phyloP scores from a whole-genome alignment of 2,888 invertebrate species.

The Rotaria magnacalcarata region DNA sequence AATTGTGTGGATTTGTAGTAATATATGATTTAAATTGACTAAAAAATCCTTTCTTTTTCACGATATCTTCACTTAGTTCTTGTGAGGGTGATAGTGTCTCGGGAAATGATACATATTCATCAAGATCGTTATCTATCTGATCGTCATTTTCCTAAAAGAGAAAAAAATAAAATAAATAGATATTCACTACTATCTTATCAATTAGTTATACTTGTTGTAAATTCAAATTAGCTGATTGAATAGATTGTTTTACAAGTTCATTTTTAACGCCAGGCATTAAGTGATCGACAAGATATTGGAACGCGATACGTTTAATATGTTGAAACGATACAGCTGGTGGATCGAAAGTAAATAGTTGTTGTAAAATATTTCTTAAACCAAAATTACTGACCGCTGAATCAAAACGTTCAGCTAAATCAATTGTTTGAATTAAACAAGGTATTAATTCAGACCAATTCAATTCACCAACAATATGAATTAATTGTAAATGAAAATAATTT shows the following conservation, averaged over 20 bases:
- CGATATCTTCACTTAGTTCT: background rate
- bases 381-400: background rate
- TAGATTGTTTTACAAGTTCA: background rate
- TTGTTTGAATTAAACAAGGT: background rate
- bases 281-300: constrained; percentile 29
- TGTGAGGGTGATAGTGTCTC: background rate
- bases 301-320: constrained; percentile 25
- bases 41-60: background rate
- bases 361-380: constrained; percentile 9
- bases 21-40: background rate
- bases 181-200: too few species aligned
- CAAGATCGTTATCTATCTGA: background rate
- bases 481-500: constrained; percentile 36
- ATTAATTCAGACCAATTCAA: background rate
- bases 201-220: background rate
- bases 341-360: constrained; percentile 13
- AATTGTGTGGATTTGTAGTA: background rate
- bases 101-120: background rate
- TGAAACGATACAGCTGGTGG: constrained; percentile 14
- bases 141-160: background rate
- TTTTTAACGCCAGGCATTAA: background rate
- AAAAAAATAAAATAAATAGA: background rate
- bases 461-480: constrained; percentile 26
- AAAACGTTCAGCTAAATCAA: constrained; percentile 19
- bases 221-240: background rate